These are phyloP conservation scores for Drosophila borealis DNA, from an alignment of 2,888 invertebrate species.

Conservation along the genomic window DNA sequence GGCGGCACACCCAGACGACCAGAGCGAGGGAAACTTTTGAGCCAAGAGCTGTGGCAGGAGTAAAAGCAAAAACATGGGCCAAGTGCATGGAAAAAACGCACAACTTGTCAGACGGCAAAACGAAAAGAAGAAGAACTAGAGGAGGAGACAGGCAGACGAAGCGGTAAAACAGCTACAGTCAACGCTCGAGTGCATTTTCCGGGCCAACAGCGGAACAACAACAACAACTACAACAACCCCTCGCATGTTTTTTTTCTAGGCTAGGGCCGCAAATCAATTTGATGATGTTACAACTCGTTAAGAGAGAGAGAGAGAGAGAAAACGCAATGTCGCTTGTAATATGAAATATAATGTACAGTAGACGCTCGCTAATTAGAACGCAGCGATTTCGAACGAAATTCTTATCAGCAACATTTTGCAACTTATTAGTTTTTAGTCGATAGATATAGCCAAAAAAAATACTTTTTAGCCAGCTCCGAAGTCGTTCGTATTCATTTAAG, in stretches of 20 bases:
- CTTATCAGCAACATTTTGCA: too few species aligned
- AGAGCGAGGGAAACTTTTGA: constrained; percentile 18
- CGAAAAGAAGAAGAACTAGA: constrained; percentile 24
- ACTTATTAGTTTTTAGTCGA: too few species aligned
- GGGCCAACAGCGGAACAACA: constrained; percentile 64
- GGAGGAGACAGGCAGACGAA: constrained; percentile 26
- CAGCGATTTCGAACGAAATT: too few species aligned
- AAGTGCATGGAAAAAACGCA: constrained; percentile 60
- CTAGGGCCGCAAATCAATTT: constrained; percentile 62
- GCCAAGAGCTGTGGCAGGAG: constrained; percentile 17
- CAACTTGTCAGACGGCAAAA: constrained; percentile 77
- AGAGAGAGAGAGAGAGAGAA: constrained; percentile 1
- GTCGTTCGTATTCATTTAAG: too few species aligned
- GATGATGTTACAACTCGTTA: constrained; percentile 61
- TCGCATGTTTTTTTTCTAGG: constrained; percentile 54
- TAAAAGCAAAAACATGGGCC: constrained; percentile 32
- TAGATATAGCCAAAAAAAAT: too few species aligned
- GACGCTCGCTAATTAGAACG: background rate
- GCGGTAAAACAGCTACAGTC: constrained; percentile 58
- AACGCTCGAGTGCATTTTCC: constrained; percentile 78
- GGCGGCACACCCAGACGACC: constrained; percentile 52
- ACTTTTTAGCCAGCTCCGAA: too few species aligned
- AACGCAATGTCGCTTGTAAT: background rate
- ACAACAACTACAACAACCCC: constrained; percentile 27
- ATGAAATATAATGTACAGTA: constrained; percentile 22